Percentiles rank a stretch among this genome's conserved stretches.
These are phyloP conservation scores for Rattus rattus DNA, from an alignment of 2,113 vertebrate genomes.

Conservation along the genomic window DNA sequence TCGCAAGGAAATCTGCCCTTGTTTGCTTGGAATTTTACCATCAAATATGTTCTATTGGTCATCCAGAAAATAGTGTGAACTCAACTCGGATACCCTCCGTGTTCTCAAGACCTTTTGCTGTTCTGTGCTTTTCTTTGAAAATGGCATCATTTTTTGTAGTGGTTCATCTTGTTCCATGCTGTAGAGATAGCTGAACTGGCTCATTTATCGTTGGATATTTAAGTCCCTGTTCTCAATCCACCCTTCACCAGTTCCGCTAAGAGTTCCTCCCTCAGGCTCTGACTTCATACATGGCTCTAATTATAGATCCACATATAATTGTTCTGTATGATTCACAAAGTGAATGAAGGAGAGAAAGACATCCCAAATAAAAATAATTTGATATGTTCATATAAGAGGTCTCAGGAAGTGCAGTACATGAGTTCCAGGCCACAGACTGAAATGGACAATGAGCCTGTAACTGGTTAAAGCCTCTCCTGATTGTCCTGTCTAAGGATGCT, in stretches of 20 bases:
- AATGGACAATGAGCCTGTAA: conserved; percentile 86
- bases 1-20: conserved; percentile 36
- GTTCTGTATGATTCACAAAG: conserved; percentile 78
- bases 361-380: conserved; percentile 83
- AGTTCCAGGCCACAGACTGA: conserved; percentile 86
- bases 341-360: conserved; percentile 78
- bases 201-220: conserved; percentile 58
- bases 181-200: conserved; percentile 46
- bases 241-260: conserved; percentile 29
- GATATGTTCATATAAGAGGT: conserved; percentile 86
- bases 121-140: conserved; percentile 65
- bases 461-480: conserved; percentile 87
- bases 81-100: neutral
- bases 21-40: conserved; percentile 39
- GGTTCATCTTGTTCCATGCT: conserved; percentile 57
- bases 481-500: conserved; percentile 84
- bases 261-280: conserved; percentile 60
- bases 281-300: conserved; percentile 62
- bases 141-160: neutral
- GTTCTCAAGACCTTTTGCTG: conserved; percentile 64
- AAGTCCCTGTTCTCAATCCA: conserved; percentile 52
- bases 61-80: conserved; percentile 3
- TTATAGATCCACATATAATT: conserved; percentile 59
- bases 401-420: conserved; percentile 84
- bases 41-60: conserved; percentile 51